Percentiles rank a stretch among this genome's conserved stretches.
These are phyloP conservation scores for Macrochelys suwanniensis DNA, from an alignment of 2,797 vertebrate genomes.

Conservation along the genomic window DNA sequence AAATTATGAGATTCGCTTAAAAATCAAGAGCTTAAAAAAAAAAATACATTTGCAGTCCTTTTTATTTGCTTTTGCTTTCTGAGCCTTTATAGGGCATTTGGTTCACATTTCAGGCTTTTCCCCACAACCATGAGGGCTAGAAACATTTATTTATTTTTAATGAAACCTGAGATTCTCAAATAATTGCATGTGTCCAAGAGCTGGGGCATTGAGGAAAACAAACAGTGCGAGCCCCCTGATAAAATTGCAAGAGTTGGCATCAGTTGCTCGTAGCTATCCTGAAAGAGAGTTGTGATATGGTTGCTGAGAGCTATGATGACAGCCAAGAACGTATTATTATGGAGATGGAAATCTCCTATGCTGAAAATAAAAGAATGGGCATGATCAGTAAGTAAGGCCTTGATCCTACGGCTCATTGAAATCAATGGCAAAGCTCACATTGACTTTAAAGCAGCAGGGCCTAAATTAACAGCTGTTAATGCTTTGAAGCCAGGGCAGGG, in stretches of 20 bases:
- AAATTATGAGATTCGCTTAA: background rate
- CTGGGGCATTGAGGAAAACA: background rate
- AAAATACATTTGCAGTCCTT: background rate
- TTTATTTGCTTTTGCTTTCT: background rate
- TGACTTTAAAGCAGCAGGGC: background rate
- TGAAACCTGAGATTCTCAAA: background rate
- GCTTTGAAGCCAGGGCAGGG: background rate
- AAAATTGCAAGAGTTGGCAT: background rate
- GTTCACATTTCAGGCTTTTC: background rate
- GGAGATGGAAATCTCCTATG: slow-evolving; percentile 12
- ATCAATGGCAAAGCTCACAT: background rate
- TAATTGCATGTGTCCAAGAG: background rate
- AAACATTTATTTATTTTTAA: background rate
- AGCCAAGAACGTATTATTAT: slow-evolving; percentile 59
- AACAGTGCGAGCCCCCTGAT: background rate
- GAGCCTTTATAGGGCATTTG: background rate
- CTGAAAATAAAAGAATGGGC: background rate
- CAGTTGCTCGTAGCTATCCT: background rate
- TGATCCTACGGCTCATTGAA: accelerated
- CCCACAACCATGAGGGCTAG: background rate
- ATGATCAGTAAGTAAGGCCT: background rate
- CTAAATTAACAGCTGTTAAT: background rate
- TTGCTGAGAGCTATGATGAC: slow-evolving; percentile 33
- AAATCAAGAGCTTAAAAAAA: background rate
- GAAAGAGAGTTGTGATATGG: slow-evolving; percentile 8